phyloP scores from a whole-genome alignment of 2,797 vertebrate genomes.

The Rhadinocentrus ornatus region DNA sequence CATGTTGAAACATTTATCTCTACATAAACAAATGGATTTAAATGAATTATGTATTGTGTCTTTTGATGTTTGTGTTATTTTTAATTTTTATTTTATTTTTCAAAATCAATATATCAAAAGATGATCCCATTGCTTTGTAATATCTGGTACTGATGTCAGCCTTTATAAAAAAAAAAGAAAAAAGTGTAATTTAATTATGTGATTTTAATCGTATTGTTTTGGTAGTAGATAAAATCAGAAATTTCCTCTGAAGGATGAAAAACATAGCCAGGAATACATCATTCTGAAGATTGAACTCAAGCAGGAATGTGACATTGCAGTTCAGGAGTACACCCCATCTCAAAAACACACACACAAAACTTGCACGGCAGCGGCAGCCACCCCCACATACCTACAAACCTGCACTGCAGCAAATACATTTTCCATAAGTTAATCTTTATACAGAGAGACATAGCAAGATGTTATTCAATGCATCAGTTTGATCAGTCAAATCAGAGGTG shows the following conservation, averaged over 20 bases:
- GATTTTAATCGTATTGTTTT: neutral
- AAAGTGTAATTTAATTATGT: neutral
- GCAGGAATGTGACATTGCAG: slow-evolving; percentile 41
- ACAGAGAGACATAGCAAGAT: slow-evolving; percentile 44
- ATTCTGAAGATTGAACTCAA: slow-evolving; percentile 25
- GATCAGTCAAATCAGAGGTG: slow-evolving; percentile 56
- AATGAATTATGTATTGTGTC: neutral
- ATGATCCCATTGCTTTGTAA: neutral
- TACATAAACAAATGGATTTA: neutral
- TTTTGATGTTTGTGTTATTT: neutral
- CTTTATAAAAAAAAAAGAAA: neutral
- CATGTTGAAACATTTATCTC: neutral
- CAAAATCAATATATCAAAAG: neutral
- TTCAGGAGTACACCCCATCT: slow-evolving; percentile 21
- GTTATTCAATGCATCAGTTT: slow-evolving; percentile 59
- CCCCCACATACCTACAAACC: slow-evolving; percentile 63
- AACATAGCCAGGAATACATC: slow-evolving; percentile 36
- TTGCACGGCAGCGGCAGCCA: slow-evolving; percentile 34
- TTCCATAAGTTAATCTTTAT: slow-evolving; percentile 76
- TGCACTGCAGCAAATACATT: slow-evolving; percentile 72
- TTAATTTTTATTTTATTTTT: neutral
- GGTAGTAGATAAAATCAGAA: slow-evolving; percentile 27
- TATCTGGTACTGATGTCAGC: neutral
- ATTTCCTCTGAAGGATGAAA: slow-evolving; percentile 31
- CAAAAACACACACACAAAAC: slow-evolving; percentile 38